These are phyloP conservation scores for Aproaerema taeniolella DNA, from an alignment of 2,888 invertebrate genomes.

Conservation along the genomic window DNA sequence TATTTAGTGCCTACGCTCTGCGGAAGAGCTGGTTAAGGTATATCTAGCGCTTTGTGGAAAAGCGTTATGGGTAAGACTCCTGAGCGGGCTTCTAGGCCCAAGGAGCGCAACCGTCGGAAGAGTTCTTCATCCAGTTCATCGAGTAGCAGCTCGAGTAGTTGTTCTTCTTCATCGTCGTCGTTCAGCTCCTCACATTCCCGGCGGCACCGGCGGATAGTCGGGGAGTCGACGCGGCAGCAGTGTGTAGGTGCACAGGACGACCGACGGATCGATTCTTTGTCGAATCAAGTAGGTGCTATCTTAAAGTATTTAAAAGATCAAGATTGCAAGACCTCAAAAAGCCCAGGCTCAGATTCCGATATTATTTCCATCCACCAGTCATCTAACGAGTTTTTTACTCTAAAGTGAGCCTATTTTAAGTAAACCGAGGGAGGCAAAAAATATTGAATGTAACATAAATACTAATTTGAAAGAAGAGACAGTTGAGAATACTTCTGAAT, in stretches of 20 bases:
- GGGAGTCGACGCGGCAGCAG: background rate
- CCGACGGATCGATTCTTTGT: background rate
- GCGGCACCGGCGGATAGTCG: background rate
- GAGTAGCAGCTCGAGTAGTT: background rate
- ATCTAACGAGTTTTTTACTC: background rate
- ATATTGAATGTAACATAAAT: background rate
- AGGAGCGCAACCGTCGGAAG: background rate
- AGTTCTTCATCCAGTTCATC: background rate
- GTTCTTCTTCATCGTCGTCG: background rate
- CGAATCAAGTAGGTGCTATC: background rate
- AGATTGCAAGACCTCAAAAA: background rate
- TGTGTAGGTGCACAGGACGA: background rate
- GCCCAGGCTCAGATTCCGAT: background rate
- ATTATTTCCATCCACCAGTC: background rate
- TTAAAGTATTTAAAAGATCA: background rate
- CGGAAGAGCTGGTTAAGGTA: background rate
- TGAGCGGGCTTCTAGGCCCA: background rate
- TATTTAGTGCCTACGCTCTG: background rate
- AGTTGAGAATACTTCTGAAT: background rate
- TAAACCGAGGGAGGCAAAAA: background rate
- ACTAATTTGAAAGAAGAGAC: slow-evolving; percentile 2
- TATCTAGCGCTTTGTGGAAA: background rate
- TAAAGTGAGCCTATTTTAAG: background rate
- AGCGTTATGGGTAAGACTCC: background rate
- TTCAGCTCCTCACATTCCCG: background rate